Evolutionary conservation across 2,797 vertebrate genomes (phyloP).

Genomic region (Crenichthys baileyi): DNA sequence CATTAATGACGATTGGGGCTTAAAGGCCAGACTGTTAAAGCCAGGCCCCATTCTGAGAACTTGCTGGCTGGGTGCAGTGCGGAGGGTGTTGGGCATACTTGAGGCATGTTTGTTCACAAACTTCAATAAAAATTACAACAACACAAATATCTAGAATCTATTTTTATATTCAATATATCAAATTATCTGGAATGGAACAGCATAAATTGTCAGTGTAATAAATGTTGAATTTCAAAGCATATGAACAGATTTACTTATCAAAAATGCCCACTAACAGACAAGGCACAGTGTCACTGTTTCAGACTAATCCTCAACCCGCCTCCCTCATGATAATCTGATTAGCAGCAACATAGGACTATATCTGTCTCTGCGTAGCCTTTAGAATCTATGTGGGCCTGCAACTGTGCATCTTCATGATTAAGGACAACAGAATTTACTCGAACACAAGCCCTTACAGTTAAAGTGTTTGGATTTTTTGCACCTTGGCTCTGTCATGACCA

Average conservation of each 20-base stretch:
- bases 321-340: constrained; percentile 80
- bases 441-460: constrained; percentile 12
- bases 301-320: constrained; percentile 71
- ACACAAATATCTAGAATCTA: constrained; percentile 5
- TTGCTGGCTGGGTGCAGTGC: constrained; percentile 37
- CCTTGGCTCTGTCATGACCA: constrained; percentile 27
- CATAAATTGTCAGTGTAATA: neutral
- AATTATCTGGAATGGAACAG: neutral
- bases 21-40: constrained; percentile 64
- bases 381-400: constrained; percentile 15
- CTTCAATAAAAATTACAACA: constrained; percentile 12
- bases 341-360: constrained; percentile 57
- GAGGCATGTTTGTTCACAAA: constrained; percentile 25
- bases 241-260: constrained; percentile 31
- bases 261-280: constrained; percentile 27
- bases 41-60: constrained; percentile 77
- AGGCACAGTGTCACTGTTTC: constrained; percentile 27
- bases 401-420: constrained; percentile 26
- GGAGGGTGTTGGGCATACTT: constrained; percentile 16
- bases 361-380: constrained; percentile 28
- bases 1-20: constrained; percentile 78
- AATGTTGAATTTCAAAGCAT: constrained; percentile 3
- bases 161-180: neutral
- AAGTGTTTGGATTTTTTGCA: neutral
- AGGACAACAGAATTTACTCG: constrained; percentile 30